Base-by-base conservation (phyloP, 2,797 vertebrate genomes). In the Pangasius macronema region DNA sequence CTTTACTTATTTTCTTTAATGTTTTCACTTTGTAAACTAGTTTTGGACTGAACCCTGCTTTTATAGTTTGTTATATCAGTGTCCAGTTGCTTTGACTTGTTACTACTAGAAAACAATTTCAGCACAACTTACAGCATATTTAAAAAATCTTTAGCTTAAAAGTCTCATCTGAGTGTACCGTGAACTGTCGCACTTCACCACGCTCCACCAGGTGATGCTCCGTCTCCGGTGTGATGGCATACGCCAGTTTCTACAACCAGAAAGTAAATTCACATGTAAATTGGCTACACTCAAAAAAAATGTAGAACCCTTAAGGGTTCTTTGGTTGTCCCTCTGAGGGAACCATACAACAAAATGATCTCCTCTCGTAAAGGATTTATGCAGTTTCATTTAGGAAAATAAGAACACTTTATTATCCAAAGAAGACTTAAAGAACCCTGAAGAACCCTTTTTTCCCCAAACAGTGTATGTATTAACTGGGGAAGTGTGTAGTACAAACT, bases 191-290 rank as follows among this genome's bases (percentile, higher is more conserved):
- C 83, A 98, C 96, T 91, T 98, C 96, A 39, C 97, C 97, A 7
- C 95, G 95, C 90, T 97, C 96, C 55, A 97, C 95, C 89, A 97
- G 93, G 92, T 97, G 96, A 85, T 94, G 96, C 61, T 98, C 97
- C 53, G 95, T 96, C 95, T 98, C 97, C 0, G 97, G 97, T 1
- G 97, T 97, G 92, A 98, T 97, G 88, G 97, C 97, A 10, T 97
- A 97, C 51, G 97, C 97, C 90, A 97, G 92, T 94, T 96, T 97
- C 97, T 98, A 51, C 59, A 77, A 77, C 11, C 55, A 61, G 7
- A 82, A 76, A 57, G 49, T 42, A 33, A 18, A 24, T 18, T 0
- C 7, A 2, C 27, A 13, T 24, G 10, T 46, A n/a, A 10, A 61
- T 20, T 4, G 22, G 2, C 27, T 8, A 16, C 27, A 18, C 3